These are phyloP conservation scores for Agapetus fuscipes DNA, from an alignment of 2,888 invertebrate species.

Conservation along the genomic window DNA sequence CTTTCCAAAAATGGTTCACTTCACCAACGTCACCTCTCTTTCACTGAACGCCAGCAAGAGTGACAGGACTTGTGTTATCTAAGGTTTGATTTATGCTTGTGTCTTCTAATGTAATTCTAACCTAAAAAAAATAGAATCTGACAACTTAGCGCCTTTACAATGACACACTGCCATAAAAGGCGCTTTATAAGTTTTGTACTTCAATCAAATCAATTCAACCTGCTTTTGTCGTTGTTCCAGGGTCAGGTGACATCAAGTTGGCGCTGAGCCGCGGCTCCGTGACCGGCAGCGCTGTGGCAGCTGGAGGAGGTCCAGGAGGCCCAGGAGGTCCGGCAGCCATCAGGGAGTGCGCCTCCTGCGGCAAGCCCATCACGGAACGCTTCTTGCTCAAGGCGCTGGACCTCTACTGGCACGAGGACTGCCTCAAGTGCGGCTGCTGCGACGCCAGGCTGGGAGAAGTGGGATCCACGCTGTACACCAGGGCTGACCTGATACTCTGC, in stretches of 20 bases:
- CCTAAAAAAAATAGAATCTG: too few relatives aligned
- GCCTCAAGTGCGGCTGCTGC: slow-evolving; percentile 86
- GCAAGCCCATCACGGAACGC: slow-evolving; percentile 75
- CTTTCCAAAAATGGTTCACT: too few relatives aligned
- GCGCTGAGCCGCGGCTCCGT: slow-evolving; percentile 25
- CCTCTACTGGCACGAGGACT: slow-evolving; percentile 90
- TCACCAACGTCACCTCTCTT: too few relatives aligned
- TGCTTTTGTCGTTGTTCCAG: slow-evolving; percentile 10
- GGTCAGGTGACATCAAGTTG: slow-evolving; percentile 24
- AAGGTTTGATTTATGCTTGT: too few relatives aligned
- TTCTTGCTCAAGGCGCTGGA: slow-evolving; percentile 79
- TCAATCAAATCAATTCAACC: too few relatives aligned
- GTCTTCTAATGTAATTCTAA: too few relatives aligned
- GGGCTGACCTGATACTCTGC: slow-evolving; percentile 84
- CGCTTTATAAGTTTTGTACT: too few relatives aligned
- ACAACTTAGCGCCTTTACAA: too few relatives aligned
- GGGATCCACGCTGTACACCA: slow-evolving; percentile 82
- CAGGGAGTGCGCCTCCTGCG: slow-evolving; percentile 75
- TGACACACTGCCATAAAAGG: too few relatives aligned
- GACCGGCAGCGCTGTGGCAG: slow-evolving; percentile 18
- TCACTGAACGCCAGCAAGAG: too few relatives aligned
- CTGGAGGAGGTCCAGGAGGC: slow-evolving; percentile 27
- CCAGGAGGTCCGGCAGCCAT: slow-evolving; percentile 36
- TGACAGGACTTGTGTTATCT: too few relatives aligned
- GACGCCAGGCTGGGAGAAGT: slow-evolving; percentile 90